Base-by-base conservation (phyloP, 2,797 vertebrate species). In the Spondyliosoma cantharus region DNA sequence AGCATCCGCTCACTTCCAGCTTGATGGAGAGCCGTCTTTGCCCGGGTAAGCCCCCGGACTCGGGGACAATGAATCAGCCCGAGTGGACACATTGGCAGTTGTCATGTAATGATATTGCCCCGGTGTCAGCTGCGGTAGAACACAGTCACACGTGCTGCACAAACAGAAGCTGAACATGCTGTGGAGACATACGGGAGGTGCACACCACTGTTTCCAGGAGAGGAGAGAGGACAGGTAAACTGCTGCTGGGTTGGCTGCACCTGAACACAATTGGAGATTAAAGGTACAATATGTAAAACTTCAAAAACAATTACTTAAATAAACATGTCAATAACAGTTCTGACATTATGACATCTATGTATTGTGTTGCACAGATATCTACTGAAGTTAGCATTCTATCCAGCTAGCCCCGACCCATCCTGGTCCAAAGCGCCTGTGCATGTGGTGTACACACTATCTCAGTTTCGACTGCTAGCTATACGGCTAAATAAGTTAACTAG, bases 41-140 rank as follows among this genome's bases (percentile, higher is more conserved):
- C 90, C 32, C 77, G 84, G 91, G 85, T 81, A 72, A 87, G 76
- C 82, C 78, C 78, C 67, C 37, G 27, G 79, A 89, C 82, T 86
- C 59, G 7, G 78, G 66, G 85, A 86, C 85, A 67, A 92, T 95
- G 91, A 93, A 95, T 95, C 95, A 95, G 84, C 71, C 80, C 65
- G 68, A 93, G 81, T 81, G 86, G 92, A 94, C 91, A 83, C 93
- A 91, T 91, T 86, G 93, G 87, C 93, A 94, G 91, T 93, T 94
- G 93, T 94, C 93, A 94, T 94, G 93, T 94, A 93, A 93, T 92
- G 90, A 93, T 93, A 94, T 93, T 92, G 92, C 89, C 82, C 65
- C 74, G 86, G 89, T 89, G 91, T 87, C 71, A 79, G 87, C 85
- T 42, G 32, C 29, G 70, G 83, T 63, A 71, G 70, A 76, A 78